Evolutionary conservation across 2,888 invertebrate species (phyloP).

Genomic region (Polymixis flavicincta): DNA sequence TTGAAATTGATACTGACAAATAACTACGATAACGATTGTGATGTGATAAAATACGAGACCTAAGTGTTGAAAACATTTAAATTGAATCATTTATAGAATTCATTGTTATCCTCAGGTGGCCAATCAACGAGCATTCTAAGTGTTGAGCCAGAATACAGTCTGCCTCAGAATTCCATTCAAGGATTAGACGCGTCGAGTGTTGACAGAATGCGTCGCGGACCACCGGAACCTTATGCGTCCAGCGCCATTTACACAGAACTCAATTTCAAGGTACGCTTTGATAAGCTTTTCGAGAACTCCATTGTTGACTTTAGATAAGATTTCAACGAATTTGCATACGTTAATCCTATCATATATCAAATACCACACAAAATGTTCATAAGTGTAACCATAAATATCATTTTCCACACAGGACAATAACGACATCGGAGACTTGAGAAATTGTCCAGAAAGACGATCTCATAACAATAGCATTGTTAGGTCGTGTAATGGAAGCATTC

Average conservation of each 20-base stretch:
- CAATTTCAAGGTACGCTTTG: slow-evolving; percentile 87
- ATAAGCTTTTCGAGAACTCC: slow-evolving; percentile 81
- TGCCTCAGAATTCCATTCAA: slow-evolving; percentile 88
- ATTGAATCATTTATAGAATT: slow-evolving; percentile 31
- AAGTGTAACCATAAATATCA: slow-evolving; percentile 71
- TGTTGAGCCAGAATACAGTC: slow-evolving; percentile 87
- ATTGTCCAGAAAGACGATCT: slow-evolving; percentile 87
- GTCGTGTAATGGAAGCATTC: slow-evolving; percentile 88
- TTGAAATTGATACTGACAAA: slow-evolving; percentile 42
- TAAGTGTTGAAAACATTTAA: background rate
- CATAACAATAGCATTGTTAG: slow-evolving; percentile 89
- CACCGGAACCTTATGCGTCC: slow-evolving; percentile 88
- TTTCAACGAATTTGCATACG: slow-evolving; percentile 81
- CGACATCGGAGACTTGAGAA: slow-evolving; percentile 86
- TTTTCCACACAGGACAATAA: slow-evolving; percentile 85
- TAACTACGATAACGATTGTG: slow-evolving; percentile 40
- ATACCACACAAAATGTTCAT: slow-evolving; percentile 65
- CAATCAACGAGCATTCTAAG: slow-evolving; percentile 87
- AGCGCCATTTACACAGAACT: slow-evolving; percentile 90
- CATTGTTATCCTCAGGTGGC: slow-evolving; percentile 77
- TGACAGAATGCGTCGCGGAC: slow-evolving; percentile 85
- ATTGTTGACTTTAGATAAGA: slow-evolving; percentile 81
- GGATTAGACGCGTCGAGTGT: slow-evolving; percentile 86
- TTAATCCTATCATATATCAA: slow-evolving; percentile 66
- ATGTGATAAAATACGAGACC: slow-evolving; percentile 40